Base-by-base conservation (phyloP, 2,113 vertebrate genomes). In the Cyanoliseus patagonus region DNA sequence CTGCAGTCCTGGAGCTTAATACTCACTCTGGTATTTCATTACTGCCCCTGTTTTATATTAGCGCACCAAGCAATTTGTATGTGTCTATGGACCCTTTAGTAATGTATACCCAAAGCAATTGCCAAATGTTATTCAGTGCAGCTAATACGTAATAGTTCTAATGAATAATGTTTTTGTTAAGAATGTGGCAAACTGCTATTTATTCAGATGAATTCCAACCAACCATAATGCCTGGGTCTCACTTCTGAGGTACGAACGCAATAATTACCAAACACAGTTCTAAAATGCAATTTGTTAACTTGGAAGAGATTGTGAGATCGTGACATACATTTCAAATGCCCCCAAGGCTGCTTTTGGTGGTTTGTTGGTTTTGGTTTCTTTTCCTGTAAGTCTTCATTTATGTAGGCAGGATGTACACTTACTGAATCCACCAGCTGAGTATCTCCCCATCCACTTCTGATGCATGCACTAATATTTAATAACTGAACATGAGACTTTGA, bases 101-200 rank as follows among this genome's bases (percentile, higher is more conserved):
- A 93, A 81, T 81, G 37, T 77, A 86, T 61, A 97, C 84, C 89
- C 82, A 92, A 94, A 95, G 95, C 80, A 86, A 95, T 42, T 97
- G 95, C 95, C 95, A 96, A 95, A 95, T 83, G 90, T 91, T 96
- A 94, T 97, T 97, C 55, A 91, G 73, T 70, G 93, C 88, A 94
- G 90, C 83, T 96, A 96, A 95, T 96, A 94, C 10, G 91, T 86
- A 92, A 57, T 66, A 88, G 91, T 95, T 81, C 72, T 91, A 97
- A 95, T 95, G 96, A 96, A 94, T 96, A 96, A 95, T 86, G 95
- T 80, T 95, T 96, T 96, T 97, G 94, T 97, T 97, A 96, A 95
- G 96, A 97, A 93, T 57, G 93, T 81, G 52, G 90, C 92, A 97
- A 97, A 96, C 91, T 95, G 94, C 83, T 97, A 86, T 96, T 97